Evolutionary conservation across 2,888 invertebrate species (phyloP).

Genomic region (Plemyria rubiginata): DNA sequence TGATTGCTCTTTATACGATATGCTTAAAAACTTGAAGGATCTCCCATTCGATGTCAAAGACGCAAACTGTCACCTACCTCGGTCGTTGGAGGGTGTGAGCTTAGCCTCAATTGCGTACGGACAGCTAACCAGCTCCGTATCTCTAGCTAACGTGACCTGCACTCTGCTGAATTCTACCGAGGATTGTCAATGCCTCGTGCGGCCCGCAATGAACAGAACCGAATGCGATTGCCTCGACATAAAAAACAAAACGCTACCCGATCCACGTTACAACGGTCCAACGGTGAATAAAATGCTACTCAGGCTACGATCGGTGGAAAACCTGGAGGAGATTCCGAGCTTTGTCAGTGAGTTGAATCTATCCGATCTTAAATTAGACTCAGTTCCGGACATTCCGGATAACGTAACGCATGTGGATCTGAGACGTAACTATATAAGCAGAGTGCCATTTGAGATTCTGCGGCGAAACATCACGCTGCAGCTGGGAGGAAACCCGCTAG

Average conservation of each 20-base stretch:
- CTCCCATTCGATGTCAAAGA: slow-evolving; percentile 2
- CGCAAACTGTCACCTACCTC: slow-evolving; percentile 31
- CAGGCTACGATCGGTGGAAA: neutral
- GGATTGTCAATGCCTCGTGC: slow-evolving; percentile 22
- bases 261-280: slow-evolving; percentile 4
- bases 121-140: slow-evolving; percentile 10
- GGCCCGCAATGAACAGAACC: slow-evolving; percentile 19
- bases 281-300: slow-evolving; percentile 16
- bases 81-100: neutral
- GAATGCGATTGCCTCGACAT: slow-evolving; percentile 27
- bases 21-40: slow-evolving; percentile 20
- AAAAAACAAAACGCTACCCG: slow-evolving; percentile 12
- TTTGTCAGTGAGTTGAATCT: slow-evolving; percentile 20
- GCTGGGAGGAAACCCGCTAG: slow-evolving; percentile 28
- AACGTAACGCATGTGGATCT: slow-evolving; percentile 30
- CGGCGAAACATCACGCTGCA: slow-evolving; percentile 21
- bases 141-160: slow-evolving; percentile 25
- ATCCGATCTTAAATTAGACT: slow-evolving; percentile 6
- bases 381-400: slow-evolving; percentile 13
- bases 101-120: slow-evolving; percentile 15
- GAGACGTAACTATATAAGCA: slow-evolving; percentile 24
- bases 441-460: slow-evolving; percentile 19
- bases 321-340: slow-evolving; percentile 5
- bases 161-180: slow-evolving; percentile 13
- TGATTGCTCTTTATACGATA: slow-evolving; percentile 36